Base-by-base conservation (phyloP, 1,140 invertebrate genomes). In the Anagrus nilaparvatae region DNA sequence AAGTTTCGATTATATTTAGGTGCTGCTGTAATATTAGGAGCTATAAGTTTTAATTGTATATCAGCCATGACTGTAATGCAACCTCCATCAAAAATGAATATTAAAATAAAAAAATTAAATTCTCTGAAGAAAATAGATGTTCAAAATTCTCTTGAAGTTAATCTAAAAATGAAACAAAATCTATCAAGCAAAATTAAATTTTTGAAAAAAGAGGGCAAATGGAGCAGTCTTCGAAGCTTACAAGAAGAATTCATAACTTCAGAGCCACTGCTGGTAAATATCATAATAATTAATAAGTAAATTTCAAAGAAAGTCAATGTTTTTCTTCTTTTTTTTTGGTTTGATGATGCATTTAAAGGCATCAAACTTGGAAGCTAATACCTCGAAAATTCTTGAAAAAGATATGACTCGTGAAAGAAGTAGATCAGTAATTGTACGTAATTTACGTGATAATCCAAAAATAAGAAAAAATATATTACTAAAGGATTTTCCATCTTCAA, bases 1-100 rank as follows among this genome's bases (percentile, higher is more conserved):
- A n/a, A n/a, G n/a, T n/a, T n/a, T n/a, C n/a, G n/a, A 23, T 47
- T 24, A 39, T 43, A 44, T 46, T 38, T 38, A 69, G 66, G 64
- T 18, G 65, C 63, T 4, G 54, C 57, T n/a, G 55, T 56, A 24
- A 53, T 69, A 38, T 54, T 55, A 25, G 66, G 61, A 12, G 66
- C 56, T 16, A 25, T 67, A 36, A 65, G 65, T 35, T 49, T 65
- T 27, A 54, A 69, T 42, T 55, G 58, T 25, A 58, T 67, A 40
- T 47, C 52, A 2, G 65, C 59, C 6, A 67, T 69, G 65, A 51
- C 55, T 16, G 30, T 67, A 46, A 65, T 69, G 64, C 60, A 65
- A 42, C 66, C 66, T 7, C 45, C 45, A 1, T 4, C 33, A 1
- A 28, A 12, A 7, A 39, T 40, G 40, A 67, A 35, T 24, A 24